Base-by-base conservation (phyloP, 2,888 invertebrate genomes). In the Heteromyza rotundicornis region DNA sequence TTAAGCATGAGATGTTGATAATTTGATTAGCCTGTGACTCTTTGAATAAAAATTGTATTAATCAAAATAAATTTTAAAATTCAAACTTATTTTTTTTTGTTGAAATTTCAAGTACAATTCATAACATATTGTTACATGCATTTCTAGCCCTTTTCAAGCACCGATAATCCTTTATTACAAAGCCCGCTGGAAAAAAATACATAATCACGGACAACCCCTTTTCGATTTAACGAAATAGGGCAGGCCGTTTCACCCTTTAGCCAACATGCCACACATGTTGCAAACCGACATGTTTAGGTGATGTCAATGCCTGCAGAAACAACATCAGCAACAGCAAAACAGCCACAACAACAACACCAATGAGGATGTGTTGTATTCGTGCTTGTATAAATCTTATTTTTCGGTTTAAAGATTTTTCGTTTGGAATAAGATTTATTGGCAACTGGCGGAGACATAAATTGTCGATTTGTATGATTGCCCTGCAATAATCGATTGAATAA, bases 401-500 rank as follows among this genome's bases (percentile, higher is more conserved):
- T 14, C 20, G 47, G 47, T 47, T 47, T 47, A 47, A 47, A 47
- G 17, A 17, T 12, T 52, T 44, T 67, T 65, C 62, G 67, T 63
- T n/a, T 60, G 57, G 63, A 66, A 65, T 68, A 76, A 78, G 81
- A 81, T 81, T 81, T 81, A 81, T 80, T 72, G 74, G 62, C 64
- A 66, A 73, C 63, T 71, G 73, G 66, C 68, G 68, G 53, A 68
- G 61, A 70, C 71, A 75, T 75, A 75, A 73, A 80, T 80, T 78
- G 77, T 80, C 81, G 78, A 80, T 77, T 80, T 79, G 80, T 80
- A 77, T 79, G 80, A 80, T 80, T 80, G 80, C 78, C n/a, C 75
- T 73, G 69, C 72, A 73, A 80, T 80, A 81, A 80, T 79, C 77
- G 76, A 71, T 75, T 71, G 71, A 75, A 76, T 47, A 47, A 47